Evolutionary conservation across 2,113 vertebrate species (phyloP).

Genomic region (Dicrurus megarhynchus): DNA sequence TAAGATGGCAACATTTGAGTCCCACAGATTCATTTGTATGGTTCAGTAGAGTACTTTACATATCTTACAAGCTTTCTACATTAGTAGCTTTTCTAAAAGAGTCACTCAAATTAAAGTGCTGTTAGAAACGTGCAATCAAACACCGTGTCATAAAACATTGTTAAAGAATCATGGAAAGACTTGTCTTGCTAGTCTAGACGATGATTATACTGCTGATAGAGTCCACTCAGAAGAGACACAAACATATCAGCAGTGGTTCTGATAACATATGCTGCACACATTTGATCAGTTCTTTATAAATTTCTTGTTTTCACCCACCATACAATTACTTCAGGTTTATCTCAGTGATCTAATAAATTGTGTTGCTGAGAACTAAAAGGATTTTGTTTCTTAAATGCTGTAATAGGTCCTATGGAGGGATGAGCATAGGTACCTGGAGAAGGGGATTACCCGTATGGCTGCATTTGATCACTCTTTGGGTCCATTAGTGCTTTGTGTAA

Average conservation of each 20-base stretch:
- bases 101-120: background rate
- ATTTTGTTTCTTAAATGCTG: background rate
- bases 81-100: background rate
- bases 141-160: background rate
- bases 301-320: background rate
- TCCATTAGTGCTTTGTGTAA: background rate
- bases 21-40: slow-evolving; percentile 56
- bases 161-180: background rate
- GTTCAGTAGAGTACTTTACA: slow-evolving; percentile 20
- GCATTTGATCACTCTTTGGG: background rate
- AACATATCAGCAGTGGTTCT: background rate
- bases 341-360: background rate
- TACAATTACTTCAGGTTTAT: background rate
- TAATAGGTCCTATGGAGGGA: background rate
- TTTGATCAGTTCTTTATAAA: background rate
- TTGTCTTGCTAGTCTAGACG: background rate
- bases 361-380: background rate
- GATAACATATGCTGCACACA: background rate
- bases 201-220: background rate
- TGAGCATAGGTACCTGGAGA: background rate
- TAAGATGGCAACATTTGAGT: slow-evolving; percentile 24
- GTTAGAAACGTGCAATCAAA: background rate
- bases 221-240: background rate
- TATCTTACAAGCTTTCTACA: background rate
- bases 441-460: background rate